Base-by-base conservation (phyloP, 2,113 vertebrate species). In the Xyliphius kryptos region DNA sequence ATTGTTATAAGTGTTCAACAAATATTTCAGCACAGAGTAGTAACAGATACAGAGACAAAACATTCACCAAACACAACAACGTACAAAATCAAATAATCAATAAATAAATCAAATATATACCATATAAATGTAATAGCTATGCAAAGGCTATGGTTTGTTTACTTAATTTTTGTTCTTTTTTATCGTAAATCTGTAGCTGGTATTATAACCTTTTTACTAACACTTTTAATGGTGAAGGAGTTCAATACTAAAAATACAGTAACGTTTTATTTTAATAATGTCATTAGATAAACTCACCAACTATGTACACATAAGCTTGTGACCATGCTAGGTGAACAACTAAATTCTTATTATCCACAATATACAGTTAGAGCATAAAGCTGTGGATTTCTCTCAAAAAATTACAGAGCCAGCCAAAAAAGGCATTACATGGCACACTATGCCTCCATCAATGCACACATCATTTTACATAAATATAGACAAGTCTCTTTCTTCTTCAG, bases 21-120 rank as follows among this genome's bases (percentile, higher is more conserved):
- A 81, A 85, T 82, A 85, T 78, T 83, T 85, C 75, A 79, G 79
- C 81, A 81, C 81, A 86, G 82, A 86, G 76, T 74, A 82, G 74
- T 79, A 83, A 82, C 80, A 83, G 80, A 68, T 82, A 72, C 73
- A 78, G 73, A 87, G 80, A 80, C 83, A 82, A 79, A 84, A 66
- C 71, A 78, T 66, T 84, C 82, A 85, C 80, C 52, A 76, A 87
- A 85, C 82, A n/a, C n/a, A n/a, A 79, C 80, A 87, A 86, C 81
- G 80, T 85, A 87, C 77, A 87, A 87, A 85, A 87, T 75, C 69
- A 77, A n/a, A n/a, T n/a, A 87, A 81, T 89, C 83, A 88, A 88
- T 89, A 89, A 89, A 89, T 89, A 89, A 89, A 86, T 86, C 86
- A 87, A 88, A 86, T n/a, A 88, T 85, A 88, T 85, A 88, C 82